Conservation (phyloP, 1,140 invertebrate genomes). For the Cryptotermes secundus region DNA sequence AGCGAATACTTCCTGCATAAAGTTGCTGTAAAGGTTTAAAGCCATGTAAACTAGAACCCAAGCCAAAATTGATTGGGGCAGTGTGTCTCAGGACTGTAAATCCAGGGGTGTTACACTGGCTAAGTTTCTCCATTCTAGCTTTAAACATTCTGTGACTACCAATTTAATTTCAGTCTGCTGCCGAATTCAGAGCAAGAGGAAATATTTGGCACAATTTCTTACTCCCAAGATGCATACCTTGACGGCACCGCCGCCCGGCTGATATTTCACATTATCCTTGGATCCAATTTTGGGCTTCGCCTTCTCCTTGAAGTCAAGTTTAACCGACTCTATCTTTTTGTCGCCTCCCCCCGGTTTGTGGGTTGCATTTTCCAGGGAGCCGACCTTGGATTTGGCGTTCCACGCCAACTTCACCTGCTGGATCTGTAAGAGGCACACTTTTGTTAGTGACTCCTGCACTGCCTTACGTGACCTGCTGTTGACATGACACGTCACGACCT, state of each 20-base stretch:
- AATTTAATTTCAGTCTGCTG: no score
- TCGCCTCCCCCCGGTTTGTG: conserved; percentile 91
- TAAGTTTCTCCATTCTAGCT: no score
- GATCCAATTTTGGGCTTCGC: conserved; percentile 91
- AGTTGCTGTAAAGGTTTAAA: no score
- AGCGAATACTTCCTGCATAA: no score
- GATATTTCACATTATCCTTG: conserved; percentile 86
- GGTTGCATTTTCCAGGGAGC: conserved; percentile 89
- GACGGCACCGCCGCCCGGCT: conserved; percentile 83
- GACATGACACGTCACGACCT: no score
- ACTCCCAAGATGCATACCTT: conserved; percentile 67
- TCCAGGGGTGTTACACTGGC: no score
- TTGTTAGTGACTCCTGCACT: neutral
- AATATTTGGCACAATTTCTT: neutral
- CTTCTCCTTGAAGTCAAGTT: conserved; percentile 88
- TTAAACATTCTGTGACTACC: no score
- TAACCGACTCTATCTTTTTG: conserved; percentile 87
- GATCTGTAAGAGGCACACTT: conserved; percentile 61
- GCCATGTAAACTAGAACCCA: no score
- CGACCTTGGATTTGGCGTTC: conserved; percentile 91
- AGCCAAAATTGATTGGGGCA: no score
- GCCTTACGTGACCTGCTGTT: no score
- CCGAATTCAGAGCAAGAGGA: no score
- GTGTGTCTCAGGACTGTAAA: no score
- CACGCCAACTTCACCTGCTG: conserved; percentile 83